Conservation (phyloP, 2,113 vertebrate species). For the Pantherophis guttatus region DNA sequence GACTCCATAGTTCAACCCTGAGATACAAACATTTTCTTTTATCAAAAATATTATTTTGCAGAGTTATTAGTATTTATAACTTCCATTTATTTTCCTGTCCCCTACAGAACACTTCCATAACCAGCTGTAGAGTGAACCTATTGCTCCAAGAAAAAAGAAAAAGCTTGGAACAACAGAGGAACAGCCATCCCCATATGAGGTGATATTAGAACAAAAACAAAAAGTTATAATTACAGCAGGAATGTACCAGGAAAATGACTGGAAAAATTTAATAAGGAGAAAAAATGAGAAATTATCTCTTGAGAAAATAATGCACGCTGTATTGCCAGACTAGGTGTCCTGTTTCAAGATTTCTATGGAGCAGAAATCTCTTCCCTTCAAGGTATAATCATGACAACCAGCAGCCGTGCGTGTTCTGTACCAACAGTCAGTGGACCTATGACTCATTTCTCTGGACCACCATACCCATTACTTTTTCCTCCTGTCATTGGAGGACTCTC, state of each 20-base stretch:
- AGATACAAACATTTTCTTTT: neutral
- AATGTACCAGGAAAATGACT: constrained; percentile 48
- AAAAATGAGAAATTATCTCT: constrained; percentile 25
- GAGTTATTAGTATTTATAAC: neutral
- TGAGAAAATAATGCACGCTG: constrained; percentile 30
- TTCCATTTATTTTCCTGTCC: constrained; percentile 20
- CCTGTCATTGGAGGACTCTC: constrained; percentile 88
- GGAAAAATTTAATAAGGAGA: constrained; percentile 30
- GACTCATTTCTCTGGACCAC: constrained; percentile 83
- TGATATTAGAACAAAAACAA: neutral
- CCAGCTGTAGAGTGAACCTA: constrained; percentile 31
- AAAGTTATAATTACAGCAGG: constrained; percentile 24
- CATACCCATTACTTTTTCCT: constrained; percentile 89
- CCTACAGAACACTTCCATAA: constrained; percentile 35
- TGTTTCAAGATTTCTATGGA: constrained; percentile 36
- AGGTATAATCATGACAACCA: constrained; percentile 85
- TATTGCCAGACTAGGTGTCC: constrained; percentile 11
- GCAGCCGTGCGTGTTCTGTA: constrained; percentile 78
- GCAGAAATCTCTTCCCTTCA: constrained; percentile 45
- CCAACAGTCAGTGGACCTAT: constrained; percentile 84
- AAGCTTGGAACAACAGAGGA: neutral
- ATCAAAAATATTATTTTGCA: neutral
- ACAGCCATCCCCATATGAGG: neutral
- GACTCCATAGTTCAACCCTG: neutral
- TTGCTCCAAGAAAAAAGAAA: constrained; percentile 2